Conservation (phyloP, 2,797 vertebrate genomes). For the Brachyalestes nurse region DNA sequence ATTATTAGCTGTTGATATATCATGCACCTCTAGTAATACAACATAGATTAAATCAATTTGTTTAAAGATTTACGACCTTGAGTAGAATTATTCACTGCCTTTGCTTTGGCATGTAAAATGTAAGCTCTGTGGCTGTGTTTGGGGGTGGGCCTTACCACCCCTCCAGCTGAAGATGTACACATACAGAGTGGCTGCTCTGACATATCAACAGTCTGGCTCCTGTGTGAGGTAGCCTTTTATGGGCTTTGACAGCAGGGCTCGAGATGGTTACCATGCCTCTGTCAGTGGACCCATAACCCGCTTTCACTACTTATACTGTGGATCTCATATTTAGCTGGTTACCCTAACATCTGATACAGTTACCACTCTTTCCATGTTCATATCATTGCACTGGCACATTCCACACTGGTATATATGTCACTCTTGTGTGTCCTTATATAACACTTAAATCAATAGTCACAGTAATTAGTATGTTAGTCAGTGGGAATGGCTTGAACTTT, state of each 20-base stretch:
- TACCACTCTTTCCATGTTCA: background rate
- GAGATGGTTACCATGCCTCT: constrained; percentile 71
- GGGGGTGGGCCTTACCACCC: constrained; percentile 55
- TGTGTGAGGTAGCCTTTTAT: constrained; percentile 66
- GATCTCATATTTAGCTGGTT: constrained; percentile 27
- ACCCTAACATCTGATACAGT: constrained; percentile 46
- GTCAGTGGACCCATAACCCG: constrained; percentile 40
- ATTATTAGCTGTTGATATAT: too few relatives aligned
- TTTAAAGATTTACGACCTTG: background rate
- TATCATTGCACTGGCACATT: background rate
- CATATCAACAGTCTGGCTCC: constrained; percentile 65
- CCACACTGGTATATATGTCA: background rate
- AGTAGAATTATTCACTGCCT: background rate
- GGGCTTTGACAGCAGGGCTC: constrained; percentile 68
- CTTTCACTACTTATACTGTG: constrained; percentile 51
- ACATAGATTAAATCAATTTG: too few relatives aligned
- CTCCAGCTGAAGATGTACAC: constrained; percentile 47
- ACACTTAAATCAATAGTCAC: background rate
- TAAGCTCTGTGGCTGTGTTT: constrained; percentile 28
- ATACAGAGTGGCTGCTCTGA: constrained; percentile 53
- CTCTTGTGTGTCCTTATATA: background rate
- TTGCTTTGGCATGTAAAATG: constrained; percentile 24
- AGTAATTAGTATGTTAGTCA: background rate
- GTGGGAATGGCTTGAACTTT: background rate
- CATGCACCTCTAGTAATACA: too few relatives aligned